phyloP scores from a whole-genome alignment of 2,888 invertebrate genomes.

The Nebria brevicollis region DNA sequence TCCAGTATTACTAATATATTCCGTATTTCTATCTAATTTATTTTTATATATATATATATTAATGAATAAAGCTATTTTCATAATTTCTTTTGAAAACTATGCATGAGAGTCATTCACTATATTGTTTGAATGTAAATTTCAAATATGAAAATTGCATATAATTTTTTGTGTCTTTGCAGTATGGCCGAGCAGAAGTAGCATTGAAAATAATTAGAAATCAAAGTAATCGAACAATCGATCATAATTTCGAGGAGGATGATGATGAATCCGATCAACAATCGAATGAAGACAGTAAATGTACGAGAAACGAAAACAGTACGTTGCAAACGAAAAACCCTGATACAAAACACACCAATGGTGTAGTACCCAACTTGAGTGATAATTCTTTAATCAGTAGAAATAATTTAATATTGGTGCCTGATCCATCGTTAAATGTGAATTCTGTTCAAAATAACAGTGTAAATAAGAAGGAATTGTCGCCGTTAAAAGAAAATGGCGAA shows the following conservation, averaged over 20 bases:
- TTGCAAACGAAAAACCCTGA: conserved; percentile 17
- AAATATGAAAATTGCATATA: conserved; percentile 2
- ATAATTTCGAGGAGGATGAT: conserved; percentile 13
- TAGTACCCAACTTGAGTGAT: conserved; percentile 58
- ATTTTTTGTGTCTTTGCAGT: conserved; percentile 26
- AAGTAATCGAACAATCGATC: conserved; percentile 7
- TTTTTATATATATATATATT: too few species aligned
- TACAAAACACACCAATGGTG: conserved; percentile 35
- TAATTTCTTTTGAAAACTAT: too few species aligned
- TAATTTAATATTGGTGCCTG: conserved; percentile 78
- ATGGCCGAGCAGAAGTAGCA: conserved; percentile 44
- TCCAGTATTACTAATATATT: too few species aligned
- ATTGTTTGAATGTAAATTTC: not conserved
- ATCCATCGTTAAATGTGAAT: conserved; percentile 64
- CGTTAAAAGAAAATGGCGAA: conserved; percentile 51
- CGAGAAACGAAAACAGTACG: conserved; percentile 10
- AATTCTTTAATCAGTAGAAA: conserved; percentile 78
- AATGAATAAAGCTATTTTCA: too few species aligned
- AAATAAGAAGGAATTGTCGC: conserved; percentile 62
- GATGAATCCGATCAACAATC: not conserved
- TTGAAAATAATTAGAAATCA: conserved; percentile 25
- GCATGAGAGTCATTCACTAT: not conserved
- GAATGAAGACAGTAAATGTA: conserved; percentile 1
- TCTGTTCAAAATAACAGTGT: conserved; percentile 61
- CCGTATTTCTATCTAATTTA: too few species aligned